Base-by-base conservation (phyloP, 2,888 invertebrate genomes). In the Neelides folsomi region DNA sequence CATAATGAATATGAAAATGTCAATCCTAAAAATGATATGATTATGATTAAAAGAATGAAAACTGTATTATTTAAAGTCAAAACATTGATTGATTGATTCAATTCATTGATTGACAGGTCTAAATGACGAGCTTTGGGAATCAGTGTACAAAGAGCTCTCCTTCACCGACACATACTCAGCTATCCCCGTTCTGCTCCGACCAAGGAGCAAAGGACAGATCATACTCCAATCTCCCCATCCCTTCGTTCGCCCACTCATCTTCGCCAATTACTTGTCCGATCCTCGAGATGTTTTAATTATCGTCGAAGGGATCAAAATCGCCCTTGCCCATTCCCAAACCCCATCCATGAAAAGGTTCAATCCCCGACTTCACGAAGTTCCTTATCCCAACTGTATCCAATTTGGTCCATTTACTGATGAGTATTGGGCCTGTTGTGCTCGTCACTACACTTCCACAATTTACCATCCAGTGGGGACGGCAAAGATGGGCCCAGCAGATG, bases 401-500 rank as follows among this genome's bases (percentile, higher is more conserved):
- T 70, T 83, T 10, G 75, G 75, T 1, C 73, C 77, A 53, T 83
- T 79, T 66, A 79, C 82, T 0, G 88, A 89, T 67, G 72, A 76
- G 1, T 88, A 82, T 67, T 88, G 86, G 82, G 88, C 87, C 67
- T 90, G 89, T 65, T 84, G 87, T 84, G 83, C 87, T 16, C 72
- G 83, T 9, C 78, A 83, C 39, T 87, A 86, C 60, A 83, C 86
- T 0, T 81, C 80, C 6, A 88, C 87, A 0, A 84, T 88, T 47
- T 88, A 88, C 66, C 87, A 87, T 72, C 87, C 87, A 0, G 81
- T 84, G 0, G 88, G 88, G 0, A 89, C 88, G 0, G 83, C 83
- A 42, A 88, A 87, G 68, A 89, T 89, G 89, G 89, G 88, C 0
- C 87, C 88, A 0, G 81, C 80, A 63, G 86, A 84, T 83, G 88